phyloP scores from a whole-genome alignment of 2,113 vertebrate species.

The Thunnus thynnus region DNA sequence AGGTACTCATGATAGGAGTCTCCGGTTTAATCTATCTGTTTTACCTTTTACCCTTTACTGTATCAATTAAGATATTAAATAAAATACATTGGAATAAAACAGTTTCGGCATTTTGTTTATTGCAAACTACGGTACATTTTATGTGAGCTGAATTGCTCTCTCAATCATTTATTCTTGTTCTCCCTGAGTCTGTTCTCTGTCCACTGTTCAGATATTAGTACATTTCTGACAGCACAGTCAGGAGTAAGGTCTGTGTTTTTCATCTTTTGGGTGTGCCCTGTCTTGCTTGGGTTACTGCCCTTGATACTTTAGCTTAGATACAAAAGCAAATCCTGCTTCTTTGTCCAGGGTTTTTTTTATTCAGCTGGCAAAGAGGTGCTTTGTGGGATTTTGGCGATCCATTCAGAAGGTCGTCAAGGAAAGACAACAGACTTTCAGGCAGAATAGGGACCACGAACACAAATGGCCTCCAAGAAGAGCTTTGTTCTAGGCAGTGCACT shows the following conservation, averaged over 20 bases:
- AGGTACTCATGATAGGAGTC: too few species aligned
- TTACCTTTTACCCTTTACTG: too few species aligned
- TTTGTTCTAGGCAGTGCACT: slow-evolving; percentile 47
- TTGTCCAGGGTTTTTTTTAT: slow-evolving; percentile 39
- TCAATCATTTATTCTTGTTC: neutral
- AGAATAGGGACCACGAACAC: slow-evolving; percentile 40
- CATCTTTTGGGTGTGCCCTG: slow-evolving; percentile 62
- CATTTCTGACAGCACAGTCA: slow-evolving; percentile 27
- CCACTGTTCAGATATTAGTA: slow-evolving; percentile 24
- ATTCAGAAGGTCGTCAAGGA: slow-evolving; percentile 58
- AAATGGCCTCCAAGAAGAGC: slow-evolving; percentile 34
- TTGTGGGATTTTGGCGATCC: slow-evolving; percentile 54
- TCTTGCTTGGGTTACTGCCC: slow-evolving; percentile 34
- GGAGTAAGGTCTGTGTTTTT: slow-evolving; percentile 35
- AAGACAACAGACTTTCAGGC: slow-evolving; percentile 40
- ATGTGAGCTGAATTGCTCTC: neutral
- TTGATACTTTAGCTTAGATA: slow-evolving; percentile 34
- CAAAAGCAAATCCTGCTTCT: slow-evolving; percentile 51
- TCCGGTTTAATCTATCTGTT: too few species aligned
- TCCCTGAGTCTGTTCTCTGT: neutral
- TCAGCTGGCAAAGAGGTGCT: slow-evolving; percentile 30
- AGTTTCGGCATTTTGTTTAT: neutral
- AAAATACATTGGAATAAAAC: too few species aligned
- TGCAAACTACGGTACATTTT: slow-evolving; percentile 19
- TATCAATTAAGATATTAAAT: too few species aligned